These are phyloP conservation scores for Chrosomus eos DNA, from an alignment of 2,797 vertebrate genomes.

Conservation along the genomic window DNA sequence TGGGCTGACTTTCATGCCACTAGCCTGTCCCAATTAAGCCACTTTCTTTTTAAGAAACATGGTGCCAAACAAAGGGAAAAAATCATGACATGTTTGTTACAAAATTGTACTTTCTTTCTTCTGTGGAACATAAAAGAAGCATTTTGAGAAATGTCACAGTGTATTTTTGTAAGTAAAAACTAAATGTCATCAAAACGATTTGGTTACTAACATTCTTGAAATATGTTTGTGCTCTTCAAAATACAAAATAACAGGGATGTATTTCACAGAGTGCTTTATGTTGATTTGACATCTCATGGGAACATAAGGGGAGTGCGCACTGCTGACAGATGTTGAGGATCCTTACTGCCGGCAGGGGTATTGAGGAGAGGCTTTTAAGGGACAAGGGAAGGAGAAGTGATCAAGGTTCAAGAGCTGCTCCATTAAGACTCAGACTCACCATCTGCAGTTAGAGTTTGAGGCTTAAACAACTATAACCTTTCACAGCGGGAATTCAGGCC, in stretches of 20 bases:
- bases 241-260: background rate
- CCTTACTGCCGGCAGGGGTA: conserved; percentile 21
- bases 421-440: conserved; percentile 43
- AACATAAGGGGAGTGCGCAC: conserved; percentile 15
- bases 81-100: background rate
- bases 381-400: conserved; percentile 37
- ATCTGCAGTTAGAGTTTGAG: conserved; percentile 6
- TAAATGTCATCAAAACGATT: background rate
- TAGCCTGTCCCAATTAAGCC: conserved; percentile 41
- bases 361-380: conserved; percentile 42
- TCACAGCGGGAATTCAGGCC: background rate
- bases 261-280: conserved; percentile 30
- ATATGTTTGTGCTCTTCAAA: too few species aligned
- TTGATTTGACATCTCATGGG: conserved; percentile 19
- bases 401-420: conserved; percentile 44
- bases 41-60: conserved; percentile 24
- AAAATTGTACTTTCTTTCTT: background rate
- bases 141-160: background rate
- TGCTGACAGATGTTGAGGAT: conserved; percentile 50
- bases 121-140: background rate
- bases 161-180: background rate
- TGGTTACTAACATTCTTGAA: background rate
- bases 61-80: background rate
- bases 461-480: conserved; percentile 15
- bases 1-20: conserved; percentile 30